A percentile compares a stretch with the other conserved stretches of the same genome.
phyloP scores from a whole-genome alignment of 2,113 vertebrate genomes.

The Camelus bactrianus region DNA sequence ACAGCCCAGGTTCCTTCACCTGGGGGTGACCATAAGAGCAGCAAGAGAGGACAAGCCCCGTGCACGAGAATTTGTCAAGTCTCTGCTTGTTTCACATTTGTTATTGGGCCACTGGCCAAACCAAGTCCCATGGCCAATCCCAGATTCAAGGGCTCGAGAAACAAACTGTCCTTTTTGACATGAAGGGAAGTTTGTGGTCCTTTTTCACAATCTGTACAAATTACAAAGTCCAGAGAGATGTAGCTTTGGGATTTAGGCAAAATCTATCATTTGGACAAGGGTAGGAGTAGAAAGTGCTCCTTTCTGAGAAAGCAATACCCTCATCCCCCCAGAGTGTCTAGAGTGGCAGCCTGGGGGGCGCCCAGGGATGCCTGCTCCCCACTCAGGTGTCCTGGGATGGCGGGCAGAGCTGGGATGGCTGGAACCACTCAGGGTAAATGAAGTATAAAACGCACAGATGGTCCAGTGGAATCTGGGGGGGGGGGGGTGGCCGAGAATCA shows the following conservation, averaged over 20 bases:
- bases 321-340: neutral
- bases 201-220: neutral
- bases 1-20: neutral
- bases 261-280: neutral
- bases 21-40: neutral
- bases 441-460: conserved; percentile 54
- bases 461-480: neutral
- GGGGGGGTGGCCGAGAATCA: conserved; percentile 51
- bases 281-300: neutral
- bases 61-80: neutral
- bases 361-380: neutral
- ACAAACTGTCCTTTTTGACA: neutral
- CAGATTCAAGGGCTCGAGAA: neutral
- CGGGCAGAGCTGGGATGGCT: neutral
- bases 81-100: neutral
- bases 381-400: neutral
- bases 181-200: neutral
- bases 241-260: neutral
- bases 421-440: neutral
- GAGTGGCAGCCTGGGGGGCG: neutral
- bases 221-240: neutral
- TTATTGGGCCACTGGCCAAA: neutral
- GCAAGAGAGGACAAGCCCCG: neutral
- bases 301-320: neutral
- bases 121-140: neutral